Conservation (phyloP, 2,888 invertebrate species). For the Zhengitettix transpicula region DNA sequence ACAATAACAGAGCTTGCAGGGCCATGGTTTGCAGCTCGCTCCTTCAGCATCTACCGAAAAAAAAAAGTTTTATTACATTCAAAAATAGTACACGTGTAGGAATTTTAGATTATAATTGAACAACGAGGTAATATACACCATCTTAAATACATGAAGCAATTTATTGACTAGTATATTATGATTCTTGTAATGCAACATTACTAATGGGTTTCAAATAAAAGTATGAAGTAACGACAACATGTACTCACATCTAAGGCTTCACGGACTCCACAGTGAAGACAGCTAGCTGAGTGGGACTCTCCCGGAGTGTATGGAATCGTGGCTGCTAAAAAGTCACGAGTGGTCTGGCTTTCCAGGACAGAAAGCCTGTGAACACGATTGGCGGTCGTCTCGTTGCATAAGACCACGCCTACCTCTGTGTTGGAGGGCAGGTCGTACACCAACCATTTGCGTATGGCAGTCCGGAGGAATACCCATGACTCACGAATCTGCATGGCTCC, state of each 20-base stretch:
- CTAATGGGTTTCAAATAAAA: too few species aligned
- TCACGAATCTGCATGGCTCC: conserved; percentile 37
- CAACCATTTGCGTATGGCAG: conserved; percentile 40
- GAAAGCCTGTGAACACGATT: conserved; percentile 19
- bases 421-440: conserved; percentile 35
- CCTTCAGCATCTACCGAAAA: conserved; percentile 27
- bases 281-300: conserved; percentile 30
- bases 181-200: too few species aligned
- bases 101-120: too few species aligned
- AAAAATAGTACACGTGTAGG: too few species aligned
- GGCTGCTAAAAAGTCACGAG: conserved; percentile 27
- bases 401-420: conserved; percentile 32
- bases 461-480: conserved; percentile 39
- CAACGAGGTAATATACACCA: too few species aligned
- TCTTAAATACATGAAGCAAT: too few species aligned
- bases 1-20: conserved; percentile 36
- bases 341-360: conserved; percentile 22
- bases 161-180: too few species aligned
- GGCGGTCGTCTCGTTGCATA: conserved; percentile 27
- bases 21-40: conserved; percentile 25
- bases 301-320: conserved; percentile 34
- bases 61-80: too few species aligned
- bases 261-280: conserved; percentile 30
- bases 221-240: too few species aligned
- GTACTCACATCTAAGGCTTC: conserved; percentile 19